A percentile compares a stretch with the other conserved stretches of the same genome.
Conservation (phyloP, 1,140 invertebrate species). For the Bombus sylvicola region DNA sequence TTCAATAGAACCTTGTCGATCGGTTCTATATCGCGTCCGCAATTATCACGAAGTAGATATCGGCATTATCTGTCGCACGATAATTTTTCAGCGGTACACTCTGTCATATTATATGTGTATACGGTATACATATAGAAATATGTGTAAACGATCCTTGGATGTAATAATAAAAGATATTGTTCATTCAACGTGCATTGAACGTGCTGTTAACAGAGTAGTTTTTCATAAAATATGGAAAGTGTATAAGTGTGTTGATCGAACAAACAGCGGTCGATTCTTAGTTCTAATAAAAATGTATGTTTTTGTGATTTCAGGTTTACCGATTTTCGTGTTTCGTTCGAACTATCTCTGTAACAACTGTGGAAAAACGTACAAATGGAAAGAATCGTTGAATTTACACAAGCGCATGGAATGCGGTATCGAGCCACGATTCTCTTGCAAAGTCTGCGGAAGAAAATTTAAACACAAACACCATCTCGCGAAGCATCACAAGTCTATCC, state of each 20-base stretch:
- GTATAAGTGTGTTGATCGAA: background rate
- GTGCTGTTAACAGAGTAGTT: too few species aligned
- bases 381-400: slow-evolving; percentile 83
- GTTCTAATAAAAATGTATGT: slow-evolving; percentile 32
- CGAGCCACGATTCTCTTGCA: slow-evolving; percentile 80
- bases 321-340: slow-evolving; percentile 34
- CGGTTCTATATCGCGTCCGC: background rate
- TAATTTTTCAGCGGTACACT: background rate
- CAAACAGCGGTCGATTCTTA: background rate
- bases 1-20: background rate
- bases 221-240: background rate
- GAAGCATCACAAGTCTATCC: slow-evolving; percentile 75
- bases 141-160: background rate
- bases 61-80: background rate
- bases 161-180: slow-evolving; percentile 14
- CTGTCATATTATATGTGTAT: background rate
- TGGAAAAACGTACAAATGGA: slow-evolving; percentile 85
- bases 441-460: slow-evolving; percentile 79
- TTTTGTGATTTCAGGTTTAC: slow-evolving; percentile 64
- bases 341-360: slow-evolving; percentile 83
- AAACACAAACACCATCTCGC: slow-evolving; percentile 79
- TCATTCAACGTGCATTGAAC: background rate
- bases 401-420: slow-evolving; percentile 79
- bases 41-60: background rate
- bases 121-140: background rate